Percentiles rank a stretch among this genome's conserved stretches.
phyloP scores from a whole-genome alignment of 2,797 vertebrate genomes.

The Lophotriccus pileatus region DNA sequence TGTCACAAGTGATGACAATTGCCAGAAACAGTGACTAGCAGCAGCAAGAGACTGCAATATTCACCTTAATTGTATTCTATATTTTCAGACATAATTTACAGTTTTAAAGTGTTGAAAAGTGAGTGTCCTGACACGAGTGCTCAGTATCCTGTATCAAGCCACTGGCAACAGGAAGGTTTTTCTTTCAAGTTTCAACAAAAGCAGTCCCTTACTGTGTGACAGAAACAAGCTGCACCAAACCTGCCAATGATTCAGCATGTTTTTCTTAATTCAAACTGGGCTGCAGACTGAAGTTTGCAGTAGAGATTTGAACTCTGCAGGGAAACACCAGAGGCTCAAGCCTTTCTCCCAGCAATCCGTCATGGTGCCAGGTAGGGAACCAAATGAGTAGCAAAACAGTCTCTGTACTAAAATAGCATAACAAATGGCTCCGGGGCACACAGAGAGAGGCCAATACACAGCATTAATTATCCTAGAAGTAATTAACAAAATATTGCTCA shows the following conservation, averaged over 20 bases:
- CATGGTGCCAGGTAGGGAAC: slow-evolving; percentile 1
- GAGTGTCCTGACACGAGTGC: neutral
- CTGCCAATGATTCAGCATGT: slow-evolving; percentile 29
- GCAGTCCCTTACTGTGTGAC: slow-evolving; percentile 28
- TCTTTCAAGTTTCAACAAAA: slow-evolving; percentile 41
- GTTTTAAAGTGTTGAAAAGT: neutral
- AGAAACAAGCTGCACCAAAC: slow-evolving; percentile 17
- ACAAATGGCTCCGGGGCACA: slow-evolving; percentile 37
- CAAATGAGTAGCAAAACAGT: neutral
- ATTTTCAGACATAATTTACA: slow-evolving; percentile 25
- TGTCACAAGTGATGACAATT: slow-evolving; percentile 29
- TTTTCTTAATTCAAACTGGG: slow-evolving; percentile 20
- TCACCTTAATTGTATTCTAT: neutral
- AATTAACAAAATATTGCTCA: slow-evolving; percentile 42
- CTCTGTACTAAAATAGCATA: neutral
- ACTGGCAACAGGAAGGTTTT: neutral
- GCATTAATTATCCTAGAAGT: slow-evolving; percentile 27
- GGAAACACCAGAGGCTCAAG: neutral
- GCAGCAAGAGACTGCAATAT: slow-evolving; percentile 18
- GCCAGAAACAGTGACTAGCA: slow-evolving; percentile 9
- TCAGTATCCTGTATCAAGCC: neutral
- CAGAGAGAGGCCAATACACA: neutral
- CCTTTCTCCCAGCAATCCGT: neutral
- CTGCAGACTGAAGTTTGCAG: neutral
- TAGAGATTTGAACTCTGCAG: neutral